Conservation (phyloP, 2,797 vertebrate species). For the Microctenopoma stevenorrisi region DNA sequence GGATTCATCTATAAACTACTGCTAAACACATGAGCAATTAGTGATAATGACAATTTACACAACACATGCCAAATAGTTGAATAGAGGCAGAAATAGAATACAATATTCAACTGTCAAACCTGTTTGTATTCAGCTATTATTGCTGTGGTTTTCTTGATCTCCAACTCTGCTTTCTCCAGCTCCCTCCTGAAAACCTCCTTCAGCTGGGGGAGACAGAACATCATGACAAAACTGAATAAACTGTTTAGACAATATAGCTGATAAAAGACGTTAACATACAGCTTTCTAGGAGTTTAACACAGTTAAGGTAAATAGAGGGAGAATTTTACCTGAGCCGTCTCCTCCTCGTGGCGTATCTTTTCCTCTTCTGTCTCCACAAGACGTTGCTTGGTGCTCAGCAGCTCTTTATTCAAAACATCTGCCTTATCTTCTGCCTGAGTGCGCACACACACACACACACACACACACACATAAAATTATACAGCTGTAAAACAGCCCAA, state of each 20-base stretch:
- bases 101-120: constrained; percentile 73
- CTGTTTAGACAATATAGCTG: neutral
- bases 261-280: neutral
- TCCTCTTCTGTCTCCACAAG: constrained; percentile 97
- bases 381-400: constrained; percentile 95
- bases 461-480: neutral
- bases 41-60: neutral
- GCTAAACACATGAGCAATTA: neutral
- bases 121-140: constrained; percentile 99
- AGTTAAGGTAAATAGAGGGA: neutral
- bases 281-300: neutral
- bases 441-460: constrained; percentile 4
- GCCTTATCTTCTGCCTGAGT: constrained; percentile 96
- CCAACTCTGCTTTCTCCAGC: constrained; percentile 95
- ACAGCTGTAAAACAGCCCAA: neutral
- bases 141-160: constrained; percentile 98
- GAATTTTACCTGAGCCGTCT: constrained; percentile 91
- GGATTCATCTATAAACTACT: neutral
- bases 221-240: neutral
- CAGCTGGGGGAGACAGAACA: constrained; percentile 80
- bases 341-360: constrained; percentile 95
- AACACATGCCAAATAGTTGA: neutral
- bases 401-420: constrained; percentile 96
- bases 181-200: constrained; percentile 98
- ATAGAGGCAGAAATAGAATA: neutral